Evolutionary conservation across 2,113 vertebrate genomes (phyloP), one percentile per base, ranked within the genome.

Genomic region (Melanotaenia duboulayi): DNA sequence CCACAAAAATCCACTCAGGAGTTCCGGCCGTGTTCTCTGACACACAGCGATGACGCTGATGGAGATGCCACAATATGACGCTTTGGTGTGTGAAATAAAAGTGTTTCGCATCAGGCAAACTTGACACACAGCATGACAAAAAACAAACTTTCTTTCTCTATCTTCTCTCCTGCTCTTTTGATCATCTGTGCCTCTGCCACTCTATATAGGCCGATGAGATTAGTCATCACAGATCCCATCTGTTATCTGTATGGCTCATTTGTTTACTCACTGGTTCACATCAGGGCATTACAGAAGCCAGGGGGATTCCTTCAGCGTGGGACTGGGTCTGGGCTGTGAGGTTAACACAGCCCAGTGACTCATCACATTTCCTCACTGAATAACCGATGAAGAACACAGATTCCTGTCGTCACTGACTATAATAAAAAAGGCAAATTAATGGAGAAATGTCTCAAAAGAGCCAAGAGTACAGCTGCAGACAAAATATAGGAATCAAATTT

Each of bases 171-270:
- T 9, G 16, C 60, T 63, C 44, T 67, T 85, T 82, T 79, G 60
- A 86, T 84, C 55, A 35, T 69, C 25, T 16, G 24, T 4, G 57
- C 37, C 60, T 11, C 58, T 60, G 77, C 64, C 50, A 62, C 80
- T 81, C 71, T 50, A 50, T 59, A 60, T 48, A 9, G 81, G 71
- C 73, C 68, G 54, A 61, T 79, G 84, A 79, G 76, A 87, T 86
- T 65, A 78, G 80, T 83, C 80, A 79, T 63, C 17, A 14, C 46
- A 60, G 16, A 78, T 76, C 80, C 86, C 90, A 90, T 91, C 89
- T 91, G 89, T 65, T 85, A 78, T 64, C 74, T 88, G 89, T 76
- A 84, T 67, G 58, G 81, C 66, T 89, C 82, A 82, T 91, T 91
- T 92, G 87, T 91, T 92, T 87, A 84, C 84, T 78, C 73, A 11